Evolutionary conservation across 2,113 vertebrate genomes (phyloP), one percentile per base, ranked within the genome.

Genomic region (Pollachius pollachius): DNA sequence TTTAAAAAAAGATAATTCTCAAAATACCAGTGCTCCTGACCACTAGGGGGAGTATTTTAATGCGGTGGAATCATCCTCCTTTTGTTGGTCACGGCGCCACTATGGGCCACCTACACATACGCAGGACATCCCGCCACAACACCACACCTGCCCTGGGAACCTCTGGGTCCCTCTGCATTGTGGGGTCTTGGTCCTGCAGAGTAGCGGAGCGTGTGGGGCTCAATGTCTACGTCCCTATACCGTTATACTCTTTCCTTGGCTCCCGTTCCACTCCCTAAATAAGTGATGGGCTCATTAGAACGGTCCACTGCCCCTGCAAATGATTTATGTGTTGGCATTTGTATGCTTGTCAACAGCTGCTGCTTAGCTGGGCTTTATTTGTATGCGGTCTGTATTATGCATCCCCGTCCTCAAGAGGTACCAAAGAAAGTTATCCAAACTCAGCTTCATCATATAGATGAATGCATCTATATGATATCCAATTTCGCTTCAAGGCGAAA

Each of bases 391-490:
- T 60, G 58, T 21, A 23, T 62, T 73, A n/a, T 70, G 67, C 25
- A 61, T 67, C 57, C 64, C 64, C 63, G 15, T 58, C 70, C 21
- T 73, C 25, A 66, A 70, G 68, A 59, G 15, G 4, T 52, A 11
- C 79, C 81, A 84, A 83, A 87, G 76, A 78, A 69, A 72, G 18
- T 19, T 1, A 41, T 34, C 25, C 9, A 67, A 48, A 72, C 73
- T 71, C 3, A 61, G 57, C 52, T 61, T 18, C 8, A 56, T 57
- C 52, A 69, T 37, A 74, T 70, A n/a, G n/a, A n/a, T n/a, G n/a
- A n/a, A n/a, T n/a, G n/a, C n/a, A n/a, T n/a, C n/a, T n/a, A n/a
- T n/a, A n/a, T n/a, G n/a, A n/a, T n/a, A n/a, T n/a, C n/a, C n/a
- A n/a, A n/a, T n/a, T n/a, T n/a, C 2, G 54, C 2, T 57, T 57